These are phyloP conservation scores for Dryobota labecula DNA, from an alignment of 2,888 invertebrate genomes.

Conservation along the genomic window DNA sequence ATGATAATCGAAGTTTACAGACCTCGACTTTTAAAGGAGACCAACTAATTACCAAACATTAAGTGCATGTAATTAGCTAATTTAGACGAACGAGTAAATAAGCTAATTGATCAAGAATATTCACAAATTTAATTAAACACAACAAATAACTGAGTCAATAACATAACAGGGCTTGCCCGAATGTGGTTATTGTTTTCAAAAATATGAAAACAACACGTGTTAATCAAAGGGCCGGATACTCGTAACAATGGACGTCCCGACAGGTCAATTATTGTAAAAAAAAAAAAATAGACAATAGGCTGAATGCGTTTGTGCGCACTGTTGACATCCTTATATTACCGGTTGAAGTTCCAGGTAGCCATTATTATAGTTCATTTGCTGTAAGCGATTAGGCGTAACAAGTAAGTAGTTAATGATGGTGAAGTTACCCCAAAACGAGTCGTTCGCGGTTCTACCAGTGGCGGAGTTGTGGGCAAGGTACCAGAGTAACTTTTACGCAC, in stretches of 20 bases:
- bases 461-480: slow-evolving; percentile 27
- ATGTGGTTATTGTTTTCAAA: slow-evolving; percentile 45
- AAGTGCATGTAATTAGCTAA: slow-evolving; percentile 42
- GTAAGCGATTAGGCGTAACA: slow-evolving; percentile 34
- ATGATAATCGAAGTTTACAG: slow-evolving; percentile 12
- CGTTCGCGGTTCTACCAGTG: slow-evolving; percentile 18
- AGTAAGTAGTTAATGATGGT: slow-evolving; percentile 54
- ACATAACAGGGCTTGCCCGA: slow-evolving; percentile 10
- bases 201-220: slow-evolving; percentile 54
- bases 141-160: slow-evolving; percentile 26
- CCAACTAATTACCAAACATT: slow-evolving; percentile 27
- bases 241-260: slow-evolving; percentile 58
- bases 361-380: slow-evolving; percentile 46
- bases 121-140: slow-evolving; percentile 19
- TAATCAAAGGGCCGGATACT: slow-evolving; percentile 37
- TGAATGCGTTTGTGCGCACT: slow-evolving; percentile 34
- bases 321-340: slow-evolving; percentile 29
- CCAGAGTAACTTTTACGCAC: slow-evolving; percentile 17
- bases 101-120: slow-evolving; percentile 23
- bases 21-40: slow-evolving; percentile 29
- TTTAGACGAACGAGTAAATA: slow-evolving; percentile 24
- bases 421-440: slow-evolving; percentile 56
- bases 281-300: slow-evolving; percentile 62
- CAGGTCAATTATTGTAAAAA: slow-evolving; percentile 52
- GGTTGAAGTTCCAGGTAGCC: slow-evolving; percentile 37